Evolutionary conservation across 2,797 vertebrate species (phyloP).

Genomic region (Diceros bicornis): DNA sequence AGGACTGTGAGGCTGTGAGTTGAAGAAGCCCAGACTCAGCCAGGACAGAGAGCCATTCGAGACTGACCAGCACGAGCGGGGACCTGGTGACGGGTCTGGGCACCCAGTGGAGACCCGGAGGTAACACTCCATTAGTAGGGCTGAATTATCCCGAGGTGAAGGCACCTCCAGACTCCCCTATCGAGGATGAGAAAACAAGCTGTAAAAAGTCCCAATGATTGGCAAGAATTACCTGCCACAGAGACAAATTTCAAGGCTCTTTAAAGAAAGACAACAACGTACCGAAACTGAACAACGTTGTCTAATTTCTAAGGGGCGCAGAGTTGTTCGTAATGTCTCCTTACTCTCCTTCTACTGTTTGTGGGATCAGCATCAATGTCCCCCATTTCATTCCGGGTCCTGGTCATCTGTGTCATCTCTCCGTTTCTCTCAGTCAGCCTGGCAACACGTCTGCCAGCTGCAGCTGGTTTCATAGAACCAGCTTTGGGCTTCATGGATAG

Average conservation of each 20-base stretch:
- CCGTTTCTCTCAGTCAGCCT: rapidly evolving
- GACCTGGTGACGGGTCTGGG: background rate
- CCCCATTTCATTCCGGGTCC: background rate
- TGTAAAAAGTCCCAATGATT: too few species aligned
- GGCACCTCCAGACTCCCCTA: too few species aligned
- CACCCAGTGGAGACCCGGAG: rapidly evolving
- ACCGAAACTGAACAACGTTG: background rate
- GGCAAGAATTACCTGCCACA: too few species aligned
- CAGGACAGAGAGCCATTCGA: too few species aligned
- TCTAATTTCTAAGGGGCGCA: background rate
- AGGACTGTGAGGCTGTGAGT: background rate
- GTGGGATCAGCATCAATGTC: background rate
- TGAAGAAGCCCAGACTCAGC: background rate
- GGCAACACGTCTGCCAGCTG: background rate
- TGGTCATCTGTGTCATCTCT: too few species aligned
- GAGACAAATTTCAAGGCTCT: too few species aligned
- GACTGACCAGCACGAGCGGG: too few species aligned
- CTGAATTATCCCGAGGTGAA: too few species aligned
- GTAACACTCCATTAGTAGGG: too few species aligned
- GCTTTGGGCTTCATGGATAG: background rate
- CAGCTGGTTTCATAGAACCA: background rate
- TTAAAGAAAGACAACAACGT: too few species aligned
- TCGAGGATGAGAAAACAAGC: too few species aligned
- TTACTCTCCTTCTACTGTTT: too few species aligned
- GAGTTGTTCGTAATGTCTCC: rapidly evolving